Evolutionary conservation across 1,140 invertebrate species (phyloP).

Genomic region (Lepidotrigona ventralis): DNA sequence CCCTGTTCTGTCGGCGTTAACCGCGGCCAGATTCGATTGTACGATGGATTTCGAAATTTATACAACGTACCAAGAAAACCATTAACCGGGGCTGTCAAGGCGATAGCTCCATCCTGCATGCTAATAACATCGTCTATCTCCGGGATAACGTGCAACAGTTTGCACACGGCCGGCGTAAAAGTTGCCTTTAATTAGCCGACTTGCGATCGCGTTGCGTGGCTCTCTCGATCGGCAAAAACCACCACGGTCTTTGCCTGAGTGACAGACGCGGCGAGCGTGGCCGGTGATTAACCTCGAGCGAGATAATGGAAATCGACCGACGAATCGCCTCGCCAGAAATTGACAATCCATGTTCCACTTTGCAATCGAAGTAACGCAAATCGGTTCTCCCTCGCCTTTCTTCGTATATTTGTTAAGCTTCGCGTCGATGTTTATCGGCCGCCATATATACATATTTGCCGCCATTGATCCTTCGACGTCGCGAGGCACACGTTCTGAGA

Average conservation of each 20-base stretch:
- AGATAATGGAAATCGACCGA: not conserved
- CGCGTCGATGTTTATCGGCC: not conserved
- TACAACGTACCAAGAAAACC: not conserved
- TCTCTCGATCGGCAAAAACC: not conserved
- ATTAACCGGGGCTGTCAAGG: not conserved
- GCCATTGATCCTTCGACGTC: no score
- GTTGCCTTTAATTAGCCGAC: conserved; percentile 5
- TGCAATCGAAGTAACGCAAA: not conserved
- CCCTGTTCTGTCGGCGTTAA: no score
- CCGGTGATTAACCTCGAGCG: not conserved
- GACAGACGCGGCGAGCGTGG: not conserved
- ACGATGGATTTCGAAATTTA: not conserved
- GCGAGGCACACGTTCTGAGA: no score
- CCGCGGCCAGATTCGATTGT: not conserved
- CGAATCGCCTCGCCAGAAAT: not conserved
- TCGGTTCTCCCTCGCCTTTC: not conserved
- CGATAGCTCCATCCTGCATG: not conserved
- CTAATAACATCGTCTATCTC: not conserved
- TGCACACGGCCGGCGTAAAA: not conserved
- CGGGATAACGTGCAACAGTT: not conserved
- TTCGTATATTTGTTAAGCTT: not conserved
- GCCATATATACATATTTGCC: no score
- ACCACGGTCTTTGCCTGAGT: not conserved
- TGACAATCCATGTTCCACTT: not conserved
- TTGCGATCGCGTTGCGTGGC: not conserved